Evolutionary conservation across 1,140 invertebrate genomes (phyloP).

Genomic region (Chironomus striatipennis): DNA sequence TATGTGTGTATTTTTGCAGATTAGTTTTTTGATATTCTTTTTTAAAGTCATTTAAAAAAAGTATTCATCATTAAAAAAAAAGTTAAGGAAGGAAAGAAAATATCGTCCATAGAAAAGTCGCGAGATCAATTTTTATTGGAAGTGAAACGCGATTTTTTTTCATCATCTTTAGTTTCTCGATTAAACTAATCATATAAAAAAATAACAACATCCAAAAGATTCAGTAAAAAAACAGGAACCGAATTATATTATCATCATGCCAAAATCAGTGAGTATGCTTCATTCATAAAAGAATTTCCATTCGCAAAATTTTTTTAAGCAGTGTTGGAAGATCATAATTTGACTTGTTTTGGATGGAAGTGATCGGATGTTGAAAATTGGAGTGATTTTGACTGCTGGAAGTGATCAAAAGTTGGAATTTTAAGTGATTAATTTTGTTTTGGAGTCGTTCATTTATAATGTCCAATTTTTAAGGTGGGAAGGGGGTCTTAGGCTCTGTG

Average conservation of each 20-base stretch:
- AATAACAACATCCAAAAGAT: background rate
- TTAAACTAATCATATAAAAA: background rate
- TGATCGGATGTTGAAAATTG: too few relatives aligned
- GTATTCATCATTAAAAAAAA: constrained; percentile 17
- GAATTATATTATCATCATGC: constrained; percentile 11
- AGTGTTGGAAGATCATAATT: background rate
- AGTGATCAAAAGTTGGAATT: background rate
- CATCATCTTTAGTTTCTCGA: background rate
- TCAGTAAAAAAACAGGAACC: background rate
- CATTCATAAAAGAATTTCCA: background rate
- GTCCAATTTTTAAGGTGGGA: too few relatives aligned
- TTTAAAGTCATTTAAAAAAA: background rate
- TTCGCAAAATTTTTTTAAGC: background rate
- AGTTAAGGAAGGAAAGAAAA: background rate
- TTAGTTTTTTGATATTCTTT: constrained; percentile 9
- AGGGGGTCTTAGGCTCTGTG: too few relatives aligned
- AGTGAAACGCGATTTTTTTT: background rate
- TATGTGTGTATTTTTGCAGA: background rate
- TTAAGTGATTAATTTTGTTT: too few relatives aligned
- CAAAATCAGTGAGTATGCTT: constrained; percentile 19
- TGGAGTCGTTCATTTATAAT: too few relatives aligned
- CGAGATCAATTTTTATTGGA: background rate
- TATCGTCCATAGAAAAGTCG: background rate
- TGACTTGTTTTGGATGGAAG: background rate
- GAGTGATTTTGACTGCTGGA: background rate